Evolutionary conservation across 2,113 vertebrate genomes (phyloP).

Genomic region (Labeo catla): DNA sequence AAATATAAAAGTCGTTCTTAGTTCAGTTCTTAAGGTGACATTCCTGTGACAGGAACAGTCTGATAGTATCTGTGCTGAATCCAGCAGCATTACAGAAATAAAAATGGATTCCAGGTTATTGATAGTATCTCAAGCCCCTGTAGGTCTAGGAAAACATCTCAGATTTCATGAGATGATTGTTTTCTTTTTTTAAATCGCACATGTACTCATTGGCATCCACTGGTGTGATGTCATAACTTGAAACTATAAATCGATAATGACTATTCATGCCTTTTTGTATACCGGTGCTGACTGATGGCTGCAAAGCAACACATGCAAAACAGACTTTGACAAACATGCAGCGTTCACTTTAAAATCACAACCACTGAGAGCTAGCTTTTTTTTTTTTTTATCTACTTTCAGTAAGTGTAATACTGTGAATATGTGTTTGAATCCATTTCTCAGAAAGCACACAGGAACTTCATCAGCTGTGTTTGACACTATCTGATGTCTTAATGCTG

Average conservation of each 20-base stretch:
- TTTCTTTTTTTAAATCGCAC: background rate
- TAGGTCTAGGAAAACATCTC: conserved; percentile 30
- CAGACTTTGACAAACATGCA: background rate
- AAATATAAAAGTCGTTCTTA: background rate
- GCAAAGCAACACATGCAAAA: background rate
- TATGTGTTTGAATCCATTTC: background rate
- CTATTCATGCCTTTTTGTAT: background rate
- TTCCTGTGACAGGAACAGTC: background rate
- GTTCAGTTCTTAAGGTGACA: background rate
- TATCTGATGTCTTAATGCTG: background rate
- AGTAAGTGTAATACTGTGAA: background rate
- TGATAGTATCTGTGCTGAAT: conserved; percentile 6
- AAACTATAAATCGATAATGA: background rate
- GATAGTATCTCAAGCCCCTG: conserved; percentile 15
- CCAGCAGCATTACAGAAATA: background rate
- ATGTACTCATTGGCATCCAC: background rate
- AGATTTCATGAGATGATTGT: background rate
- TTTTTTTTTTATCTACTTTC: background rate
- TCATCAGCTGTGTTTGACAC: background rate
- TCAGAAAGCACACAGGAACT: background rate
- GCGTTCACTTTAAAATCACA: background rate
- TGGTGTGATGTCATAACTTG: background rate
- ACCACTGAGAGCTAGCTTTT: background rate
- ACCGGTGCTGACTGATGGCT: background rate
- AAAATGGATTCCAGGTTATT: background rate